These are phyloP conservation scores for Pristionchus japonicus DNA, from an alignment of 2,888 invertebrate species.

Conservation along the genomic window DNA sequence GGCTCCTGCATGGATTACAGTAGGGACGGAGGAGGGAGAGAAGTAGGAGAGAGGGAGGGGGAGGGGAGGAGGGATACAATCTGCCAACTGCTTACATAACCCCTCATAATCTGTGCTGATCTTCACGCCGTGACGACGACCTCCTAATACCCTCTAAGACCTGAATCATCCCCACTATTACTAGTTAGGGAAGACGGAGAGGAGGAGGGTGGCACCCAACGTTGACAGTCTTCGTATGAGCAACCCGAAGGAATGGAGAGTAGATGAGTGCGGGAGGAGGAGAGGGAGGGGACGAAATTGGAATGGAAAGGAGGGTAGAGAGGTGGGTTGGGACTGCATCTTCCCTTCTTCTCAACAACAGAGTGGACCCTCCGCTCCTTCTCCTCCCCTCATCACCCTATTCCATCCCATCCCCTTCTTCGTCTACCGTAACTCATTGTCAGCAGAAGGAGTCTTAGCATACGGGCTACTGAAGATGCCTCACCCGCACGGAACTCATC, in stretches of 20 bases:
- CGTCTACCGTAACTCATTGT: slow-evolving; percentile 12
- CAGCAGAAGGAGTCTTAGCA: not conserved
- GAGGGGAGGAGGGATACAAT: slow-evolving; percentile 19
- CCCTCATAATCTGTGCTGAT: not conserved
- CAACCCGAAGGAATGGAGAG: not conserved
- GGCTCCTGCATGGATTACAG: slow-evolving; percentile 10
- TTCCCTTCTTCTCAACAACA: slow-evolving; percentile 14
- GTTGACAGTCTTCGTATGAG: not conserved
- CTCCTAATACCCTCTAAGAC: not conserved
- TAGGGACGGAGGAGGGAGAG: not conserved
- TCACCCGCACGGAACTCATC: not conserved
- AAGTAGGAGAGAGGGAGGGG: not conserved
- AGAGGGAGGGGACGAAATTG: slow-evolving; percentile 12
- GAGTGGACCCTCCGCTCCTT: not conserved
- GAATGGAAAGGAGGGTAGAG: slow-evolving; percentile 33
- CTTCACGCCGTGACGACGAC: not conserved
- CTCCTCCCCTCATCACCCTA: not conserved
- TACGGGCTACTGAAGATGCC: not conserved
- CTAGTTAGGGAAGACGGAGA: not conserved
- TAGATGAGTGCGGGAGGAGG: not conserved
- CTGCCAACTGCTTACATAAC: not conserved
- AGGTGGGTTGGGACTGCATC: not conserved
- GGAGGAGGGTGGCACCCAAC: not conserved
- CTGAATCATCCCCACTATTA: not conserved
- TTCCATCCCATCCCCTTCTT: not conserved